Base-by-base conservation (phyloP, 2,888 invertebrate species). In the Cataglyphis altisquamis region DNA sequence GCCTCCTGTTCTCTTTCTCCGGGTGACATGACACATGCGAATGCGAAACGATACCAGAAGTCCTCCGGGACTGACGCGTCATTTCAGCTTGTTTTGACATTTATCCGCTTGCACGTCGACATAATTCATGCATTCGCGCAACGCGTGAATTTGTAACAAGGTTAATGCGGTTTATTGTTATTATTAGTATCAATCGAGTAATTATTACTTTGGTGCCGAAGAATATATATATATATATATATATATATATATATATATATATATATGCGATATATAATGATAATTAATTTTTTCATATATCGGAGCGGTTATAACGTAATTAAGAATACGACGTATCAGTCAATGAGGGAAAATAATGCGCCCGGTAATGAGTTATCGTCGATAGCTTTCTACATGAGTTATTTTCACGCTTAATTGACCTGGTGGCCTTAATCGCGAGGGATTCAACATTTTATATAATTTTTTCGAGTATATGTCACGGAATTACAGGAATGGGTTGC, bases 71-170 rank as follows among this genome's bases (percentile, higher is more conserved):
- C 52, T 39, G 48, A 12, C 18, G 52, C 32, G 66, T 29, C 64
- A 68, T 82, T 73, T 73, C 63, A 66, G 82, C 75, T 82, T 74
- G 64, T 64, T 86, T 82, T 85, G 85, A 70, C 85, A 72, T 82
- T 85, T 86, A 81, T 88, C 68, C 25, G 32, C 48, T 52, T 25
- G 80, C 73, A 45, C 60, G 63, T 52, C 78, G 52, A 29, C 84
- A 39, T 85, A 88, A 88, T 88, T 88, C 82, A 86, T 86, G 81
- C 77, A 86, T 81, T 62, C 63, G 68, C 77, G 85, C 66, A 80
- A 81, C 74, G 74, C 77, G 67, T 57, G 57, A 48, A 78, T 78
- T 87, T 73, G 77, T 48, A 67, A 68, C 72, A 63, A 41, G 83
- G 87, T 62, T 82, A 45, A 73, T 64, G 62, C 81, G 70, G 39